Base-by-base conservation (phyloP, 1,140 invertebrate genomes). In the Zaprionus gabonicus region DNA sequence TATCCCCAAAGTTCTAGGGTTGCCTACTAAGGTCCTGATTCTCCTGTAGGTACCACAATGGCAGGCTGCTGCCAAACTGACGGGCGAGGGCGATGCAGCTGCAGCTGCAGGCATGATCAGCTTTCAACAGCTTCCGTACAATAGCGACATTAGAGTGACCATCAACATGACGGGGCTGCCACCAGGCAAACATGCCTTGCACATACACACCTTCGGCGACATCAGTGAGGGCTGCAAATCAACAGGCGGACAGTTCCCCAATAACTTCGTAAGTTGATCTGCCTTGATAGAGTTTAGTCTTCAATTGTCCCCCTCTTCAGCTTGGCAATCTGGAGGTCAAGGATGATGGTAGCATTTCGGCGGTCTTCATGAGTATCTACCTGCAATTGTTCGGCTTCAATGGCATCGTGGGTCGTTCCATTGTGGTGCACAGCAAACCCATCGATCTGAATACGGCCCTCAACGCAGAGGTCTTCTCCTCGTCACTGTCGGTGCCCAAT, bases 121-220 rank as follows among this genome's bases (percentile, higher is more conserved):
- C 2, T 92, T 93, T 15, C 71, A 92, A 49, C 92, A 92, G 57
- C 72, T 91, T 7, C 82, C 91, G 1, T 91, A 93, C 49, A 91
- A 84, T n/a, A 91, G 90, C 44, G 93, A 93, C 25, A 93, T 94
- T 4, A 82, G 84, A 31, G 90, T 96, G 15, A 93, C 92, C 2
- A 95, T 95, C 12, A 94, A 94, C 78, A 93, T 96, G 12, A 93
- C 88, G 3, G 95, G 95, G 10, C 74, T 96, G 34, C 91, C 93
- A 0, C 92, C 94, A 4, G 95, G 95, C 6, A 77, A 93, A 72
- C 96, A 97, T 93, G 97, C 96, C 0, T 95, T 97, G 76, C 97
- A 97, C 87, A 94, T 97, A 23, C 96, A 97, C 90, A 93, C 95
- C 68, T 95, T 94, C 80, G 96, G 96, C 0, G 95, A 97, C 82